Percentiles rank a stretch among this genome's conserved stretches.
Conservation (phyloP, 2,113 vertebrate species). For the Cranoglanis bouderius region DNA sequence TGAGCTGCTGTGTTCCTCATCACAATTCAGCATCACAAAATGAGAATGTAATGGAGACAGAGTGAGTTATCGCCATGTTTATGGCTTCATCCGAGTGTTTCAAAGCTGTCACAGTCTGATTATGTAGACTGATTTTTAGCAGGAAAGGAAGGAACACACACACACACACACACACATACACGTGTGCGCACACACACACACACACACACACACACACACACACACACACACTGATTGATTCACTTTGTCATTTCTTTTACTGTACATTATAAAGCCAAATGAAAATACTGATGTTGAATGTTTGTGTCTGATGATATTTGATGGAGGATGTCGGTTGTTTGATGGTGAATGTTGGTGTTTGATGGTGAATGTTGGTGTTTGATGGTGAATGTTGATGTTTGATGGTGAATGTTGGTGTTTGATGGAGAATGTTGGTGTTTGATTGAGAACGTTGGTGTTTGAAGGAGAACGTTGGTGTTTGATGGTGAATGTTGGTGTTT, state of each 20-base stretch:
- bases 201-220: conserved; percentile 8
- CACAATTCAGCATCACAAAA: conserved; percentile 16
- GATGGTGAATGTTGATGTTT: no score
- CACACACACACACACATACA: conserved; percentile 17
- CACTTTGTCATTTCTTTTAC: neutral
- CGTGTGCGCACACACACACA: no score
- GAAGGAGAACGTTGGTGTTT: no score
- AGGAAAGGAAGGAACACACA: neutral
- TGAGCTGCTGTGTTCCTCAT: neutral
- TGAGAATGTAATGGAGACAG: conserved; percentile 17
- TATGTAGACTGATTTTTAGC: neutral
- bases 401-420: no score
- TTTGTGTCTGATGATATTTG: neutral
- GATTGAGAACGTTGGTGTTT: no score
- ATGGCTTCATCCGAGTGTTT: conserved; percentile 24
- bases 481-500: no score
- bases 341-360: neutral
- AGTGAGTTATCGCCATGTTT: conserved; percentile 22
- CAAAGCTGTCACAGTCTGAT: conserved; percentile 10
- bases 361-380: no score
- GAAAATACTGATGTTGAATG: neutral
- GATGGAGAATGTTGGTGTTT: no score
- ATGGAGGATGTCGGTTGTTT: neutral
- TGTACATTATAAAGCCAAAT: neutral
- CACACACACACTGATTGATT: neutral